Evolutionary conservation across 1,140 invertebrate genomes (phyloP).

Genomic region (Pseudobourletiella spinata): DNA sequence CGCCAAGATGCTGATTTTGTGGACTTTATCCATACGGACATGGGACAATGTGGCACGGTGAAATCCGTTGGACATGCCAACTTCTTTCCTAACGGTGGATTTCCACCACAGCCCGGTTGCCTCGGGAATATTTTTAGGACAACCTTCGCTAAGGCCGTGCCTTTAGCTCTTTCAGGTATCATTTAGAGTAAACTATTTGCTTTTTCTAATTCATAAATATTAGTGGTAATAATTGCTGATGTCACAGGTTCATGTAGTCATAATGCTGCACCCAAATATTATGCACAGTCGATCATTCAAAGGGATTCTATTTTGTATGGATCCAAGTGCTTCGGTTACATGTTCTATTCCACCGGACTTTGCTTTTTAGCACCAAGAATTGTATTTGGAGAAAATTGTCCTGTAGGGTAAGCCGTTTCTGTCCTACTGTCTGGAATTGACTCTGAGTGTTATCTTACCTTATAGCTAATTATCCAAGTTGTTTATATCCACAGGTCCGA

Average conservation of each 20-base stretch:
- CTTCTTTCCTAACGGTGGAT: background rate
- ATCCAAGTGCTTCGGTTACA: background rate
- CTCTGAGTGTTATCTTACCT: background rate
- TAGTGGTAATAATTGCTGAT: background rate
- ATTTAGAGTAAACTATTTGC: background rate
- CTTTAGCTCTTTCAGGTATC: background rate
- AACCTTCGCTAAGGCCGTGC: background rate
- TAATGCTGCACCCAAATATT: background rate
- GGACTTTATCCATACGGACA: slow-evolving; percentile 3
- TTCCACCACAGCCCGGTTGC: slow-evolving; percentile 1
- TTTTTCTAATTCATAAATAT: background rate
- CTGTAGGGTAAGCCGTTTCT: background rate
- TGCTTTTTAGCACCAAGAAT: background rate
- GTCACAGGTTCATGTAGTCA: background rate
- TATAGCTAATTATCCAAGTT: background rate
- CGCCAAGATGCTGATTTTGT: background rate
- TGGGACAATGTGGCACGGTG: background rate
- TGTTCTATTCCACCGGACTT: background rate
- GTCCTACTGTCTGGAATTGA: background rate
- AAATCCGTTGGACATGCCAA: background rate
- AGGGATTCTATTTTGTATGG: background rate
- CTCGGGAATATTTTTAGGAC: background rate
- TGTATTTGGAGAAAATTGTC: background rate
- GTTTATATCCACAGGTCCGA: background rate
- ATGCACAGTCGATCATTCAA: background rate